A percentile compares a stretch with the other conserved stretches of the same genome.
These are phyloP conservation scores for Limnodromus scolopaceus DNA, from an alignment of 2,797 vertebrate species.

Conservation along the genomic window DNA sequence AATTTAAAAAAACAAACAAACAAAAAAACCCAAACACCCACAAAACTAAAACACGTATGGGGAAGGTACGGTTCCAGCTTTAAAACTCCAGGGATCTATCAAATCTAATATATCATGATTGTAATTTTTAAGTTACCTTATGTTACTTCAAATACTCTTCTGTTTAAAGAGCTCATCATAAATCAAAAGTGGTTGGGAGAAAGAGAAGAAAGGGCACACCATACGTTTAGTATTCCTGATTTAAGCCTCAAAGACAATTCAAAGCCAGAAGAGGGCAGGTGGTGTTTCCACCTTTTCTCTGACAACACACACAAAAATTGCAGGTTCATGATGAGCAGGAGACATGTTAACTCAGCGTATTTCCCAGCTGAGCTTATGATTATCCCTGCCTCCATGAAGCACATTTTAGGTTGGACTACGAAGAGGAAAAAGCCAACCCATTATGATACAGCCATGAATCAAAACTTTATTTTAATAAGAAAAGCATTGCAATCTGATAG, in stretches of 20 bases:
- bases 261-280: background rate
- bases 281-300: background rate
- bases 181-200: background rate
- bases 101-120: accelerated
- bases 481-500: background rate
- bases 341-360: accelerated
- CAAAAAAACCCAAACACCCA: background rate
- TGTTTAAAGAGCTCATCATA: background rate
- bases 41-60: background rate
- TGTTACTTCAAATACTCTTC: background rate
- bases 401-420: background rate
- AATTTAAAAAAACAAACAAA: background rate
- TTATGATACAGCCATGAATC: background rate
- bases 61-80: background rate
- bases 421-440: background rate
- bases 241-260: background rate
- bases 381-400: background rate
- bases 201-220: background rate
- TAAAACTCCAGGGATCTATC: background rate
- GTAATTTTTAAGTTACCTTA: background rate
- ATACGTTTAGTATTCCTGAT: background rate
- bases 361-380: background rate
- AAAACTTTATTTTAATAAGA: background rate
- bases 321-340: background rate
- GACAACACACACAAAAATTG: background rate